Percentiles rank a stretch among this genome's conserved stretches.
Evolutionary conservation across 2,888 invertebrate species (phyloP).

Genomic region (Drepana falcataria): DNA sequence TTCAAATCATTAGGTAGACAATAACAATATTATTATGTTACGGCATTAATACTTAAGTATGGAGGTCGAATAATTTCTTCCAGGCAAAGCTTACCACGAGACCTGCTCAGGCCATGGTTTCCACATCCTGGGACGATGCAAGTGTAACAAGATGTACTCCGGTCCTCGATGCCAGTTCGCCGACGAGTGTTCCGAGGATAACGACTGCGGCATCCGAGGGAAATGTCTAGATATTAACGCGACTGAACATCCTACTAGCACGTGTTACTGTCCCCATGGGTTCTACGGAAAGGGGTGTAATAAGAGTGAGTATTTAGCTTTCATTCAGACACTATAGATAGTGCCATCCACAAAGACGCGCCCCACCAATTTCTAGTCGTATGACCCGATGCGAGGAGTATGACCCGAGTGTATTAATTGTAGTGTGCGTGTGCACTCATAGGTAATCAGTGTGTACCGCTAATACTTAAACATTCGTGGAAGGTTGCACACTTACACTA

Average conservation of each 20-base stretch:
- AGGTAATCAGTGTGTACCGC: no score
- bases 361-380: no score
- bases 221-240: constrained; percentile 90
- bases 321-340: not conserved
- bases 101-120: constrained; percentile 92
- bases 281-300: constrained; percentile 92
- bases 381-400: no score
- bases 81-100: constrained; percentile 88
- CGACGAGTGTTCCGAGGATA: constrained; percentile 91
- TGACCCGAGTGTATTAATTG: no score
- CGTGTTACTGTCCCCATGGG: constrained; percentile 94
- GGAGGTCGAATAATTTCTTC: constrained; percentile 10
- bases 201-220: constrained; percentile 92
- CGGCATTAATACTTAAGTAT: no score
- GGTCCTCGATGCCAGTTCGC: constrained; percentile 91
- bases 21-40: no score
- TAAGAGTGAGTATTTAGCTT: constrained; percentile 81
- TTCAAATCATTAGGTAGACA: no score
- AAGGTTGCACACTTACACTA: no score
- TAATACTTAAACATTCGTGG: no score
- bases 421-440: no score
- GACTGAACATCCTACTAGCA: constrained; percentile 87
- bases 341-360: no score
- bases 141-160: constrained; percentile 88
- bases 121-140: constrained; percentile 86